A percentile compares a stretch with the other conserved stretches of the same genome.
Conservation (phyloP, 2,888 invertebrate species). For the Pristionchus exspectatus region DNA sequence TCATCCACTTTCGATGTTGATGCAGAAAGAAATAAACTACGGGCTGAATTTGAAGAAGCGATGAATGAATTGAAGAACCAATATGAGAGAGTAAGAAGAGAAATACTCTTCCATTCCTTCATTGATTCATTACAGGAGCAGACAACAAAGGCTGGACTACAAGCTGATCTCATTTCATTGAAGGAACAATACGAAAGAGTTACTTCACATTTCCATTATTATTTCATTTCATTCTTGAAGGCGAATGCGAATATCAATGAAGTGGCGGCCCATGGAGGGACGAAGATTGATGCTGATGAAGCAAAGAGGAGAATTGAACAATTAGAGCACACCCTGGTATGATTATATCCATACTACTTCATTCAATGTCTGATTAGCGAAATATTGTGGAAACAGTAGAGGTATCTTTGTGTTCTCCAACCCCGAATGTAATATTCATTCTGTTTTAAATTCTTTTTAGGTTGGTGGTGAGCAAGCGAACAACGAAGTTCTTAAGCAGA, state of each 20-base stretch:
- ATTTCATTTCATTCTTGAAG: constrained; percentile 13
- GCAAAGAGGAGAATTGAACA: constrained; percentile 81
- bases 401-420: background rate
- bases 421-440: background rate
- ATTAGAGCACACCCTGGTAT: constrained; percentile 87
- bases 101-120: background rate
- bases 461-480: constrained; percentile 81
- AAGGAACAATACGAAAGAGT: constrained; percentile 83
- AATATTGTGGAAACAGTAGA: background rate
- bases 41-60: constrained; percentile 83
- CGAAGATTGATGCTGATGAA: constrained; percentile 70
- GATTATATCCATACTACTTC: constrained; percentile 84
- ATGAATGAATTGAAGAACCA: constrained; percentile 82
- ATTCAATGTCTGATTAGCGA: background rate
- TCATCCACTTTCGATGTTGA: constrained; percentile 71
- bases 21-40: constrained; percentile 81
- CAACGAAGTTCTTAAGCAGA: constrained; percentile 86
- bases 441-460: background rate
- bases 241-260: constrained; percentile 65
- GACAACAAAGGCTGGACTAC: constrained; percentile 81
- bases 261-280: constrained; percentile 50
- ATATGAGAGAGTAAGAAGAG: constrained; percentile 25
- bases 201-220: constrained; percentile 62
- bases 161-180: constrained; percentile 83
- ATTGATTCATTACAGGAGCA: constrained; percentile 77